These are phyloP conservation scores for Amblyraja radiata DNA, from an alignment of 2,797 vertebrate species.

Conservation along the genomic window DNA sequence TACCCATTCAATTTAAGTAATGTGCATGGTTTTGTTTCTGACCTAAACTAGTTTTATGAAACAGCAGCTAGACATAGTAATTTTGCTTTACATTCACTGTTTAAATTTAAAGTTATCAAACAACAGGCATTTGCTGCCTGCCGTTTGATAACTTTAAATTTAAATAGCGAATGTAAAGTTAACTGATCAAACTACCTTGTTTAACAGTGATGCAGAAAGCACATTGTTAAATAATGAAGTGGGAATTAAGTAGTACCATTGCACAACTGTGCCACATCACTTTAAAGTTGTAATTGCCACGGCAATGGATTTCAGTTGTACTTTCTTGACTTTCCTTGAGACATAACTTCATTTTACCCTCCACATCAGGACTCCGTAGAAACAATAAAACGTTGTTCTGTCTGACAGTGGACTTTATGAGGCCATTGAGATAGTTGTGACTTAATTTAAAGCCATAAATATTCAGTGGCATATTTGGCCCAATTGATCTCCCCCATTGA, in stretches of 20 bases:
- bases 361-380: not conserved
- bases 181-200: not conserved
- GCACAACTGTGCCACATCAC: not conserved
- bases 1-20: not conserved
- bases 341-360: not conserved
- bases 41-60: constrained; percentile 10
- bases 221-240: constrained; percentile 4
- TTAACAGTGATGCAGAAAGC: not conserved
- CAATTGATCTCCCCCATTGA: not conserved
- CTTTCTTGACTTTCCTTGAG: not conserved
- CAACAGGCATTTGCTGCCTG: not conserved
- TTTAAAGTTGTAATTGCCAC: not conserved
- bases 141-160: constrained; percentile 12
- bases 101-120: constrained; percentile 23
- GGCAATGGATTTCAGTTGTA: not conserved
- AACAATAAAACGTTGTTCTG: not conserved
- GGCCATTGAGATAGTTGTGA: not conserved
- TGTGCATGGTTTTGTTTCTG: constrained; percentile 9
- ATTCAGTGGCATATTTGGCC: not conserved
- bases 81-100: not conserved
- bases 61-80: not conserved
- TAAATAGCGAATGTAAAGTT: not conserved
- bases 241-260: not conserved
- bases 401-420: too few relatives aligned
- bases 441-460: not conserved